Evolutionary conservation across 2,797 vertebrate species (phyloP).

Genomic region (Sibirionetta formosa): DNA sequence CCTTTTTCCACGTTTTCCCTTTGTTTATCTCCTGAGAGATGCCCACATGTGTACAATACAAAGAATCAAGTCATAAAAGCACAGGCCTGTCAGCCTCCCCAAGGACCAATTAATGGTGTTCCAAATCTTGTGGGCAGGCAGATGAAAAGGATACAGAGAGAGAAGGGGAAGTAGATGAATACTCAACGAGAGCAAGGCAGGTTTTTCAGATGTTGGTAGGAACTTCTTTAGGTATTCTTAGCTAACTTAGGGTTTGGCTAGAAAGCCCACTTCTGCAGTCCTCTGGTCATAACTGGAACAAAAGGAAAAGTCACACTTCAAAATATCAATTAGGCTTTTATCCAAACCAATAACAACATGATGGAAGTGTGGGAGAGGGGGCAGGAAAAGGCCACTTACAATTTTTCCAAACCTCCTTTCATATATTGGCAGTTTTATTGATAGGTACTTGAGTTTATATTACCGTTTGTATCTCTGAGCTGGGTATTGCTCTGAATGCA

Average conservation of each 20-base stretch:
- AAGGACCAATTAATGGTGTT: slow-evolving; percentile 95
- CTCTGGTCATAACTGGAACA: slow-evolving; percentile 32
- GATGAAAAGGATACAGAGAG: slow-evolving; percentile 91
- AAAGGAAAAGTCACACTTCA: slow-evolving; percentile 61
- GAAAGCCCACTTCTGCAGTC: neutral
- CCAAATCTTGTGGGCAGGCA: slow-evolving; percentile 93
- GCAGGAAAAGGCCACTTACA: slow-evolving; percentile 52
- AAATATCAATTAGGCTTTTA: slow-evolving; percentile 75
- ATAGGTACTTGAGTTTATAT: slow-evolving; percentile 76
- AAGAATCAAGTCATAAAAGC: slow-evolving; percentile 90
- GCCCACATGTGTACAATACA: slow-evolving; percentile 91
- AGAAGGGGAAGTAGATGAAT: slow-evolving; percentile 84
- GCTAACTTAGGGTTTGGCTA: slow-evolving; percentile 84
- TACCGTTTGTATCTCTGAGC: slow-evolving; percentile 74
- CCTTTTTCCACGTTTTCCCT: slow-evolving; percentile 80
- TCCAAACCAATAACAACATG: slow-evolving; percentile 38
- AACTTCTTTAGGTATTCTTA: slow-evolving; percentile 92
- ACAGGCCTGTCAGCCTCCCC: slow-evolving; percentile 91
- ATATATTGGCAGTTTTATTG: slow-evolving; percentile 75
- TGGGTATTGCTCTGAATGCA: slow-evolving; percentile 77
- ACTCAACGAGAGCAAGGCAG: slow-evolving; percentile 84
- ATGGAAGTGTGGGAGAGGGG: neutral
- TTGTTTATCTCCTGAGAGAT: slow-evolving; percentile 93
- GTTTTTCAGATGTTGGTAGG: slow-evolving; percentile 88
- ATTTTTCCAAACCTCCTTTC: slow-evolving; percentile 61